Conservation (phyloP, 2,797 vertebrate genomes). For the Pseudocheirus occidentalis region DNA sequence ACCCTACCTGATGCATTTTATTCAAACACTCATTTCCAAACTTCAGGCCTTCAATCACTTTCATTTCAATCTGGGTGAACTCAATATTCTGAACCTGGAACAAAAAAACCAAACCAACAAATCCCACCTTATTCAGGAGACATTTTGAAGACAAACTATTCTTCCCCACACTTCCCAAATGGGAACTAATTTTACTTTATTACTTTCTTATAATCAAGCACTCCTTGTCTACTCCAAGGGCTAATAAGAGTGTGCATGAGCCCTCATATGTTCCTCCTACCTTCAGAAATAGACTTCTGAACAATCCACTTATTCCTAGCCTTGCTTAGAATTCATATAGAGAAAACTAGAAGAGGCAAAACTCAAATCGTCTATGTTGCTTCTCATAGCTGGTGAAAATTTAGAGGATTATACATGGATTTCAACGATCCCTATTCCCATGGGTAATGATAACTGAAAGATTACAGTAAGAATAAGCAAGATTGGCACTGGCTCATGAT, state of each 20-base stretch:
- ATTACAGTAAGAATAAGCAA: not conserved
- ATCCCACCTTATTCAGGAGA: fast-evolving
- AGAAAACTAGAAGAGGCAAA: not conserved
- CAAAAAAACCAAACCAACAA: fast-evolving
- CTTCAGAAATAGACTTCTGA: not conserved
- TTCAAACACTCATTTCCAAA: slow-evolving; percentile 95
- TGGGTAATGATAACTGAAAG: not conserved
- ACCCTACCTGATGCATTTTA: slow-evolving; percentile 86
- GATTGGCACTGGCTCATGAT: not conserved
- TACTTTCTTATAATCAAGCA: not conserved
- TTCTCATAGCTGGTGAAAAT: not conserved
- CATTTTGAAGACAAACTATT: not conserved
- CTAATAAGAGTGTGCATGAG: not conserved
- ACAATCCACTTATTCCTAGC: not conserved
- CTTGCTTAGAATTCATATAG: not conserved
- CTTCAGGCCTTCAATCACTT: slow-evolving; percentile 95
- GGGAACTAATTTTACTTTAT: not conserved
- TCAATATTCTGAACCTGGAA: slow-evolving; percentile 89
- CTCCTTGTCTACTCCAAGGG: not conserved
- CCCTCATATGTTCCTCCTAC: not conserved
- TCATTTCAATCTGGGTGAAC: slow-evolving; percentile 95
- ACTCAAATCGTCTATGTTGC: not conserved
- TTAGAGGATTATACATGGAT: not conserved
- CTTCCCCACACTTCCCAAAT: not conserved
- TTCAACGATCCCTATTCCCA: not conserved